phyloP scores from a whole-genome alignment of 2,113 vertebrate genomes.

The Malurus alboscapulatus region DNA sequence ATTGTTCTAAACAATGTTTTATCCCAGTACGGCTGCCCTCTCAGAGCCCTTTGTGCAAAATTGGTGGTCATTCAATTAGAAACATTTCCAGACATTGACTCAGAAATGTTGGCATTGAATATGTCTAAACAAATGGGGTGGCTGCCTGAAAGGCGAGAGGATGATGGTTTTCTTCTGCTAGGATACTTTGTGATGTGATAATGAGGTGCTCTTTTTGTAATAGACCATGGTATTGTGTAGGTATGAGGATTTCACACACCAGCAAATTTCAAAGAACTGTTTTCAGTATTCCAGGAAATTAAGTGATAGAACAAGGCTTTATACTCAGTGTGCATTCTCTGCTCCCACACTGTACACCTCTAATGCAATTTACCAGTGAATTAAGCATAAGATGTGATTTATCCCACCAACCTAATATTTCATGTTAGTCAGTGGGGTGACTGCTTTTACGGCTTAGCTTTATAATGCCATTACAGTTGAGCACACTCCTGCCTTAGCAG shows the following conservation, averaged over 20 bases:
- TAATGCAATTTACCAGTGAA: slow-evolving; percentile 64
- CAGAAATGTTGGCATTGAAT: not conserved
- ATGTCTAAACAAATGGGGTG: slow-evolving; percentile 3
- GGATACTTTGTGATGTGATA: slow-evolving; percentile 21
- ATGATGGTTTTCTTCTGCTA: not conserved
- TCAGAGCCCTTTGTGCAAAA: not conserved
- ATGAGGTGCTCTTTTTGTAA: slow-evolving; percentile 24
- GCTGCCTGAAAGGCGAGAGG: not conserved
- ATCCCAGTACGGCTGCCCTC: not conserved
- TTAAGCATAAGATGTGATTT: slow-evolving; percentile 62
- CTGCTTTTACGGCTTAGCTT: slow-evolving; percentile 39
- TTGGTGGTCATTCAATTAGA: not conserved
- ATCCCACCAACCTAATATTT: slow-evolving; percentile 59
- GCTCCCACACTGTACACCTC: slow-evolving; percentile 36
- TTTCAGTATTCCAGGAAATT: slow-evolving; percentile 50
- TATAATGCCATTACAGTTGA: slow-evolving; percentile 36
- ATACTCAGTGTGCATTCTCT: slow-evolving; percentile 46
- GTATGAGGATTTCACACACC: slow-evolving; percentile 40
- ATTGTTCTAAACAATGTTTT: not conserved
- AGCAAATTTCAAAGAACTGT: slow-evolving; percentile 29
- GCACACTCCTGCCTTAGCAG: not conserved
- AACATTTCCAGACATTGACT: slow-evolving; percentile 35
- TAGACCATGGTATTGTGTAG: not conserved
- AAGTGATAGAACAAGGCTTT: slow-evolving; percentile 44
- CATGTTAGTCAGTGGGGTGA: slow-evolving; percentile 49